Base-by-base conservation (phyloP, 2,797 vertebrate species). In the Limosa lapponica region DNA sequence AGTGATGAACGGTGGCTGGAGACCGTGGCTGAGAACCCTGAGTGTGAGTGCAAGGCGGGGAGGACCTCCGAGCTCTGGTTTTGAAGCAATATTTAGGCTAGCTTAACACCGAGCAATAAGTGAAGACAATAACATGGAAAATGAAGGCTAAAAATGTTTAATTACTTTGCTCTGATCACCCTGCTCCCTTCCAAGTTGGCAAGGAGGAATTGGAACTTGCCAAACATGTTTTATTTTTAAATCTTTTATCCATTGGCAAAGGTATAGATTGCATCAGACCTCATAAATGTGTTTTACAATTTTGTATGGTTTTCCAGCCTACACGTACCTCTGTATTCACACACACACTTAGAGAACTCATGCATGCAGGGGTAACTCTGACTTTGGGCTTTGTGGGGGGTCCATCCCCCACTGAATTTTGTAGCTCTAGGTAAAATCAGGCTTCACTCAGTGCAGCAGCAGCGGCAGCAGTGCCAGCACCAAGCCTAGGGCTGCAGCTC, bases 141-240 rank as follows among this genome's bases (percentile, higher is more conserved):
- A 89, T 1, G 10, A 92, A 91, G 34, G 62, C 82, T 95, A 89
- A 94, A 95, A 95, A 77, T 94, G 77, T 95, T 96, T 94, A 96
- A 94, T 96, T 92, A 49, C 64, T 93, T 89, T 87, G 91, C 51
- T 58, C 91, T 89, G 82, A 90, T 96, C 70, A 93, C 44, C 27
- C 51, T 80, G 39, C 51, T 93, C 18, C 39, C 79, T 94, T 97
- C 85, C 91, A 96, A 95, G 34, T 64, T 94, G 94, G 94, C 95
- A 96, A 74, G 55, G 30, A 54, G 32, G 58, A 82, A 57, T 11
- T 74, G 52, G 28, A 93, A 94, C 34, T 84, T 95, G 90, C 87
- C 94, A 97, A 90, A 84, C 1, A 1, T 79, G 64, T 32, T 95
- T 96, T 94, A 89, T 96, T 96, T 96, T 96, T 55, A 88, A 90